Percentiles rank a stretch among this genome's conserved stretches.
Evolutionary conservation across 2,113 vertebrate genomes (phyloP).

Genomic region (Casuarius casuarius): DNA sequence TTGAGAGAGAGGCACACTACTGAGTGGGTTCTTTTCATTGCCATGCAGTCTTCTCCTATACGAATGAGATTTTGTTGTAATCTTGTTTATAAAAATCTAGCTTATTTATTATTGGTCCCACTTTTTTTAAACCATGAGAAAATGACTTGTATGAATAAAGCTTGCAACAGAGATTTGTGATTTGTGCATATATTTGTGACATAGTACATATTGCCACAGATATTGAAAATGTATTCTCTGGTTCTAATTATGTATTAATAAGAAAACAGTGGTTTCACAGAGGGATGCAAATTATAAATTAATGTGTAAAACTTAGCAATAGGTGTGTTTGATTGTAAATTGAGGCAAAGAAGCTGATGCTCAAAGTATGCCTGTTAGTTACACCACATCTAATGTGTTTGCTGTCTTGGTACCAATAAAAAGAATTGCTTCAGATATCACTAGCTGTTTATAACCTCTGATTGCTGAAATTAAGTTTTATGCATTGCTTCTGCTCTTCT

Average conservation of each 20-base stretch:
- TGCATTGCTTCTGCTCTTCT: neutral
- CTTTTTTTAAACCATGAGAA: neutral
- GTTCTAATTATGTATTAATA: neutral
- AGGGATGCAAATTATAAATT: neutral
- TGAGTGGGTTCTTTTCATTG: neutral
- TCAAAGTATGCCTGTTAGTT: neutral
- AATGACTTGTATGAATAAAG: neutral
- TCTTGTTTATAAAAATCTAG: neutral
- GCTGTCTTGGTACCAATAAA: neutral
- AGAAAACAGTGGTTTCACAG: neutral
- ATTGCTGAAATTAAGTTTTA: neutral
- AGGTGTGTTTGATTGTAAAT: neutral
- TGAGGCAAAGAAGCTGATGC: neutral
- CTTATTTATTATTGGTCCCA: neutral
- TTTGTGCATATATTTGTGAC: neutral
- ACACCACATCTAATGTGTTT: neutral
- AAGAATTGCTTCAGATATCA: neutral
- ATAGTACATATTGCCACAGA: neutral
- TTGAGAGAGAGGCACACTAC: neutral
- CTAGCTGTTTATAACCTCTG: neutral
- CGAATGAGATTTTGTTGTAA: neutral
- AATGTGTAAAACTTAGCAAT: neutral
- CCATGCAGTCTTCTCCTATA: neutral
- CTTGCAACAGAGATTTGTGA: neutral
- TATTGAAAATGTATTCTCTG: neutral